Evolutionary conservation across 2,797 vertebrate genomes (phyloP).

Genomic region (Aphelocoma californica): DNA sequence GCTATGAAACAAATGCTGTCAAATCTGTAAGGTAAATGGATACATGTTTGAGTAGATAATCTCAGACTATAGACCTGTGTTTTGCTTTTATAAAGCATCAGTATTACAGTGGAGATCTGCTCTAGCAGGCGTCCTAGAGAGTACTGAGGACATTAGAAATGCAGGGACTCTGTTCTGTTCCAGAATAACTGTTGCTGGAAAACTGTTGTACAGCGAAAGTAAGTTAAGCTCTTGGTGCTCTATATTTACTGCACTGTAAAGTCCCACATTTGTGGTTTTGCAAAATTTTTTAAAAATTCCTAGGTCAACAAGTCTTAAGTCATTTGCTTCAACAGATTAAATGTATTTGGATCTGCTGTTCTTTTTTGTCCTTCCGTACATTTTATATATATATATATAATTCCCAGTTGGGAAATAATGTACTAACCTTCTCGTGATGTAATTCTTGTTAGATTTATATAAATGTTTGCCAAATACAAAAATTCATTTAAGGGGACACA

Average conservation of each 20-base stretch:
- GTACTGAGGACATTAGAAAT: neutral
- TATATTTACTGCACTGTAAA: neutral
- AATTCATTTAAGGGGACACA: neutral
- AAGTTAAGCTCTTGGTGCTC: accelerated
- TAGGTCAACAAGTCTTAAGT: neutral
- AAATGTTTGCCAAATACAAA: neutral
- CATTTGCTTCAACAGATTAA: neutral
- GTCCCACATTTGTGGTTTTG: neutral
- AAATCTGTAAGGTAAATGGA: neutral
- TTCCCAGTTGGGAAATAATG: neutral
- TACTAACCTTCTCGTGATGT: neutral
- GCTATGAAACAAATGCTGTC: neutral
- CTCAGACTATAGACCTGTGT: neutral
- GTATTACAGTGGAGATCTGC: neutral
- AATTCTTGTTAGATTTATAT: neutral
- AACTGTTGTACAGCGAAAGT: neutral
- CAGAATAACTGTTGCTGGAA: neutral
- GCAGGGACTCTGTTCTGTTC: neutral
- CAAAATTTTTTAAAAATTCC: neutral
- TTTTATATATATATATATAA: neutral
- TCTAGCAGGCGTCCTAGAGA: neutral
- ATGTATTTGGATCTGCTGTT: neutral
- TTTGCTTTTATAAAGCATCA: neutral
- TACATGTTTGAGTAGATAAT: neutral
- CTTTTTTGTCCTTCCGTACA: neutral